Evolutionary conservation across 2,797 vertebrate genomes (phyloP), one percentile per base, ranked within the genome.

Genomic region (Thaleichthys pacificus): DNA sequence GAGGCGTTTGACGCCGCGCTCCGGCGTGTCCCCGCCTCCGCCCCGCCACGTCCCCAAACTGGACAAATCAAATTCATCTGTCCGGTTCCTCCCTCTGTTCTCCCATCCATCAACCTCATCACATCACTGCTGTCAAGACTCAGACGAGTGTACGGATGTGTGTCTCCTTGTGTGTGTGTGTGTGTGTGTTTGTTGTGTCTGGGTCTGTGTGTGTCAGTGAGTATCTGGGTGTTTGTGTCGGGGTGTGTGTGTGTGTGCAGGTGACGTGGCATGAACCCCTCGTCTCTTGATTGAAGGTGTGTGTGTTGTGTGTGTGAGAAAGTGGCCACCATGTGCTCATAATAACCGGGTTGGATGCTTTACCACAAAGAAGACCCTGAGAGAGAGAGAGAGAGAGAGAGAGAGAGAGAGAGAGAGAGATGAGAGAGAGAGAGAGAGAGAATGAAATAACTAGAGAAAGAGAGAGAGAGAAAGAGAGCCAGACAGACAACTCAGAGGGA

Each of bases 61-160:
- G 77, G 85, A 89, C 88, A 92, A 93, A 93, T 93, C 85, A 85
- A 91, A 93, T 93, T 91, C 84, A 80, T 85, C 83, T 65, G 80
- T 88, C 86, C 77, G 77, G 88, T 78, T 76, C 80, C 84, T 81
- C 72, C 84, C 77, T 76, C 73, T 80, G 62, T 78, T 72, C 81
- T 60, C 76, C 84, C 88, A 92, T 93, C 91, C 89, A 91, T 93
- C 93, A 92, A 84, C 71, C 81, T 89, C 88, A 93, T 87, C 73
- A 77, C 81, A 89, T 91, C 88, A 85, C 75, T 66, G 70, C 81
- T 86, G 88, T 88, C 89, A 83, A 73, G 71, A 51, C 66, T 72
- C 71, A 32, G 62, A 75, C 51, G 73, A 11, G 12, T 7, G n/a
- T 61, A 61, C 67, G 64, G 74, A 42, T 63, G 61, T 56, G 60